Evolutionary conservation across 2,113 vertebrate species (phyloP), one percentile per base, ranked within the genome.

Genomic region (Cyanoderma ruficeps): DNA sequence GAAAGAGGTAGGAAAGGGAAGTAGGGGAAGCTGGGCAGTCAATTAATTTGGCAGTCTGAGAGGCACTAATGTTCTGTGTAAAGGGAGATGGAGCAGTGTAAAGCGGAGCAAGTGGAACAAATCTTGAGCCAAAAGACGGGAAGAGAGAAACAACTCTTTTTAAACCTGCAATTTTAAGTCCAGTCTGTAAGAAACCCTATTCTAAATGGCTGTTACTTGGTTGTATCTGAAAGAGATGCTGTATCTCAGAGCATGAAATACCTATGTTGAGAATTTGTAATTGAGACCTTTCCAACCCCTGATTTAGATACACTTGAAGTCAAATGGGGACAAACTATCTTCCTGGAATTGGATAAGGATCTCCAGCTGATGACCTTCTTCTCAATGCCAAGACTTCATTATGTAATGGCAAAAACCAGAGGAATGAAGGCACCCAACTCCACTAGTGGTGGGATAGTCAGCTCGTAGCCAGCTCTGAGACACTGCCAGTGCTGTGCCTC

Each of bases 221-320:
- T 80, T 5, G 0, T 42, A 1, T 27, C 13, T 76, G 52, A 87
- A 52, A 70, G 65, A 49, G 46, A 52, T 18, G 15, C 17, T 55
- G 0, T 52, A 13, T 60, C 60, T 92, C 30, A 22, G 35, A 68
- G 41, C 7, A 1, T 53, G 89, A 57, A 71, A 44, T 25, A 21
- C 24, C 22, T 75, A 0, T 60, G 39, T 37, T 1, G 10, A 53
- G 39, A 72, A 53, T 77, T 70, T 86, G 76, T 74, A 74, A 71
- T 56, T n/a, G 13, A 83, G 86, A 89, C 80, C 83, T 89, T 96
- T 86, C 71, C 2, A 1, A 52, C 6, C 28, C 68, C 35, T 47
- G 31, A 90, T 91, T 95, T 95, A 95, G 93, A 46, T 64, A 46
- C 31, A 16, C 33, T 94, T 84, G 74, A 81, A 90, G 90, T 96